Evolutionary conservation across 2,888 invertebrate species (phyloP).

Genomic region (Agrilus mali): DNA sequence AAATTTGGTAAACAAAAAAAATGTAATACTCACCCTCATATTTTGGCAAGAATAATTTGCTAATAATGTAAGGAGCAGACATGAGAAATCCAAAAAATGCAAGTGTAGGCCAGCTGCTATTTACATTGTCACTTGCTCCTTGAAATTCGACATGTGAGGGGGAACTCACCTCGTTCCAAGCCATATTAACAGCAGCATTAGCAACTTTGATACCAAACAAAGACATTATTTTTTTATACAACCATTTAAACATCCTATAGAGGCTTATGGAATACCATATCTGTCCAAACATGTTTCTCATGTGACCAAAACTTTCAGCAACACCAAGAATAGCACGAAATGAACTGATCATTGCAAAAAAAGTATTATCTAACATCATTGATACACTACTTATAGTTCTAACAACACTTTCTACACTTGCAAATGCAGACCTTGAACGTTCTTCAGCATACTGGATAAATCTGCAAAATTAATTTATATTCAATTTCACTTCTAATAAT

Average conservation of each 20-base stretch:
- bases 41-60: conserved; percentile 62
- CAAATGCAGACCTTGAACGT: conserved; percentile 83
- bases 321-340: conserved; percentile 92
- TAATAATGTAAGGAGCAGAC: conserved; percentile 84
- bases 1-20: too few species aligned
- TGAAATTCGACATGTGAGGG: conserved; percentile 24
- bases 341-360: conserved; percentile 88
- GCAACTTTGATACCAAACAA: conserved; percentile 47
- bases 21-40: conserved; percentile 44
- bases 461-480: conserved; percentile 29
- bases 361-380: conserved; percentile 95
- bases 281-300: conserved; percentile 72
- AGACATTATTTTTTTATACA: conserved; percentile 61
- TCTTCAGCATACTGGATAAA: conserved; percentile 86
- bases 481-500: too few species aligned
- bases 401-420: conserved; percentile 81
- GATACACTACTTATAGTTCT: conserved; percentile 87
- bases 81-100: conserved; percentile 81
- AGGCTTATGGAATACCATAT: conserved; percentile 81
- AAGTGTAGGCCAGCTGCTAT: conserved; percentile 75
- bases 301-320: conserved; percentile 83
- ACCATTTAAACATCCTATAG: conserved; percentile 66
- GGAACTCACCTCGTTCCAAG: conserved; percentile 37
- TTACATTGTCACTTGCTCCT: conserved; percentile 29
- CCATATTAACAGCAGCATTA: conserved; percentile 20